Evolutionary conservation across 2,888 invertebrate genomes (phyloP), one percentile per base, ranked within the genome.

Genomic region (Andrena minutula): DNA sequence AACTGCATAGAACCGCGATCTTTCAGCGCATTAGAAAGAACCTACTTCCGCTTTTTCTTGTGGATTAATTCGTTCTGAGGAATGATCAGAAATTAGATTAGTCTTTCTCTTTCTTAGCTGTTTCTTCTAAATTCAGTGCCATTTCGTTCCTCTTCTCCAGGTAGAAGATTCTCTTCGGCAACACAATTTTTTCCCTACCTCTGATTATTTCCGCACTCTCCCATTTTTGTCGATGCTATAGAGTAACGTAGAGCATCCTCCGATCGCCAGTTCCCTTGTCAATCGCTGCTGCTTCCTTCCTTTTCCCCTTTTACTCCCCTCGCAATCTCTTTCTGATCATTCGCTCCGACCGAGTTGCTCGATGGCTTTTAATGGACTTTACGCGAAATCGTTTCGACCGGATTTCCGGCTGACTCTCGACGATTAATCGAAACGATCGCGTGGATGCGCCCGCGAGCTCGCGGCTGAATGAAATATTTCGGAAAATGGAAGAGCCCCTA

Each of bases 341-440:
- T 47, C 58, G 41, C 41, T 5, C 28, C 41, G 58, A 32, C 12
- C 53, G 53, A 30, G 12, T 32, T 49, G 12, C 41, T 10, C 49
- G 66, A n/a, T 51, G 51, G n/a, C 51, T 58, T 56, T 41, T 58
- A 58, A 69, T 41, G 58, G 69, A 41, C 35, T 28, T 58, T 28
- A 58, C 41, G 69, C 41, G 58, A 58, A 69, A 69, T 41, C 69
- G 69, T 58, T 58, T 58, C 41, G 69, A 41, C 28, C 58, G 58
- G 8, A 58, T 70, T 47, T 70, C 28, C 70, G 58, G 16, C n/a
- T 30, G 41, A 47, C 20, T 51, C 30, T 49, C 35, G 5, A 23
- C 61, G 71, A 71, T 61, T 61, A 71, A 71, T 61, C 71, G 71
- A 61, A 51, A 49, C 49, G 61, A 61, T 49, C 28, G 70, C 58